Evolutionary conservation across 2,888 invertebrate genomes (phyloP).

Genomic region (Salticus scenicus): DNA sequence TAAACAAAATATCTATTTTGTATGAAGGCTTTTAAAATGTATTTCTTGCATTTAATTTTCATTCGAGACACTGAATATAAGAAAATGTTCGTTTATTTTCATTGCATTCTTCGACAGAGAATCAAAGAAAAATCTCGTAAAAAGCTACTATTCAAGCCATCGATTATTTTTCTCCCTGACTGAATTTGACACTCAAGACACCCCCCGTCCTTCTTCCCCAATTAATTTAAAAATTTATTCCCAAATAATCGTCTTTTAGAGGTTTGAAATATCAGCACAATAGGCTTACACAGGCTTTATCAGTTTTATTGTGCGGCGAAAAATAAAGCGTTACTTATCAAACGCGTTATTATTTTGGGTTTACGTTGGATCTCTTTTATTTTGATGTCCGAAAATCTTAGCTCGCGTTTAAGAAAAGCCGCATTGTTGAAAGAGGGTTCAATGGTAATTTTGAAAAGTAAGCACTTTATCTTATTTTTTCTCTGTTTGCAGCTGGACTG

Average conservation of each 20-base stretch:
- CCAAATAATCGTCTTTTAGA: constrained; percentile 8
- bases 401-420: not conserved
- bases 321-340: constrained; percentile 22
- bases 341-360: constrained; percentile 14
- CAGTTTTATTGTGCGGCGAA: constrained; percentile 9
- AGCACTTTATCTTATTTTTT: constrained; percentile 31
- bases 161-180: not conserved
- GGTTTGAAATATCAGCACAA: constrained; percentile 15
- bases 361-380: constrained; percentile 18
- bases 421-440: constrained; percentile 22
- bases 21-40: too few species aligned
- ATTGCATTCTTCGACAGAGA: not conserved
- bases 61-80: too few species aligned
- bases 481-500: constrained; percentile 46
- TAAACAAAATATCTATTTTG: too few species aligned
- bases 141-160: not conserved
- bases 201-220: not conserved
- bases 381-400: constrained; percentile 16
- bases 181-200: not conserved
- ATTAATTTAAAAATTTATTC: constrained; percentile 12
- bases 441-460: constrained; percentile 46
- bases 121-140: not conserved
- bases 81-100: too few species aligned
- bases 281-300: constrained; percentile 19
- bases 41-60: too few species aligned